phyloP scores from a whole-genome alignment of 2,113 vertebrate species.

The Cranoglanis bouderius region DNA sequence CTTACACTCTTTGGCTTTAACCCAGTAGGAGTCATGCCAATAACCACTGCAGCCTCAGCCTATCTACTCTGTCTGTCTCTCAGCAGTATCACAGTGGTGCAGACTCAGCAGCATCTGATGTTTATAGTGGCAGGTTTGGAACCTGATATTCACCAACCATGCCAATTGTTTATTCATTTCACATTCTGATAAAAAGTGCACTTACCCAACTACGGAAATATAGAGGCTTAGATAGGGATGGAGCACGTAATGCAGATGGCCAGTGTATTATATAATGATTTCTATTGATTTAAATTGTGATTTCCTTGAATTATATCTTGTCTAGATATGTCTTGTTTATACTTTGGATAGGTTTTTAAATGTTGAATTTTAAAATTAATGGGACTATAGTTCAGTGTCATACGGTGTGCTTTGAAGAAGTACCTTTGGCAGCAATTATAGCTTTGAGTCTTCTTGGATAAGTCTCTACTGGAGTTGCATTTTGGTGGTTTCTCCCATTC shows the following conservation, averaged over 20 bases:
- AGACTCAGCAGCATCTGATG: conserved; percentile 19
- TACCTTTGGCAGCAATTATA: neutral
- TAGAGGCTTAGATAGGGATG: neutral
- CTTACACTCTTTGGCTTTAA: conserved; percentile 24
- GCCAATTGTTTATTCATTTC: neutral
- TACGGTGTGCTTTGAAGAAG: neutral
- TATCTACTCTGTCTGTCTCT: neutral
- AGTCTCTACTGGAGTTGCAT: neutral
- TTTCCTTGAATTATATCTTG: neutral
- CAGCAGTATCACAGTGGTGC: neutral
- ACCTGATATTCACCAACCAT: conserved; percentile 11
- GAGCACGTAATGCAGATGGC: neutral
- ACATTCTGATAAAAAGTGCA: neutral
- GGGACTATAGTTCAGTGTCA: neutral
- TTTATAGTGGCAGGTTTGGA: neutral
- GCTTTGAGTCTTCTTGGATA: neutral
- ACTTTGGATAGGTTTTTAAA: neutral
- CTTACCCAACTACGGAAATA: neutral
- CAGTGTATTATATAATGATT: neutral
- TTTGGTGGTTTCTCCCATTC: neutral
- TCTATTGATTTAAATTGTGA: neutral
- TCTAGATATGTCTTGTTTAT: neutral
- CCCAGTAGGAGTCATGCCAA: conserved; percentile 29
- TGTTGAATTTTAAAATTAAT: neutral
- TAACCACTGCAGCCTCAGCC: conserved; percentile 18